Conservation (phyloP, 2,113 vertebrate species). For the Mobula hypostoma region DNA sequence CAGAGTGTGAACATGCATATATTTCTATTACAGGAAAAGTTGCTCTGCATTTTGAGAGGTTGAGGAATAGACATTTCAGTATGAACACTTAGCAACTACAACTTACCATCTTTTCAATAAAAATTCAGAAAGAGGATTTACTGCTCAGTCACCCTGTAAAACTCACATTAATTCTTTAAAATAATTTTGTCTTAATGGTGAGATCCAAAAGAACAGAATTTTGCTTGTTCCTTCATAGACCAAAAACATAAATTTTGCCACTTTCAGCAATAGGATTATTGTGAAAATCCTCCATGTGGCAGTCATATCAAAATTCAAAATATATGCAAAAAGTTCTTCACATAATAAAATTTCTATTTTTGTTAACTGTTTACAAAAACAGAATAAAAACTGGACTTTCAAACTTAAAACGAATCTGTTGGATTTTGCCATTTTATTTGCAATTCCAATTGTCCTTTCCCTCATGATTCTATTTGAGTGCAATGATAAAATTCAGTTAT, state of each 20-base stretch:
- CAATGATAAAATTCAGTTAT: not conserved
- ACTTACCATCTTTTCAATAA: not conserved
- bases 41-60: not conserved
- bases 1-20: not conserved
- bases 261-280: not conserved
- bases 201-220: not conserved
- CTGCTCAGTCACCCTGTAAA: not conserved
- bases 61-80: not conserved
- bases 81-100: not conserved
- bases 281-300: not conserved
- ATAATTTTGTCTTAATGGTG: not conserved
- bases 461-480: not conserved
- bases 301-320: not conserved
- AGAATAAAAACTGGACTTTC: not conserved
- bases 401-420: not conserved
- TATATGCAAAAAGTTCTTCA: not conserved
- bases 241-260: not conserved
- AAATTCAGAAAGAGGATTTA: not conserved
- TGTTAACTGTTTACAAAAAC: not conserved
- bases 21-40: not conserved
- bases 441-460: not conserved
- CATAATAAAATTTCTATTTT: not conserved
- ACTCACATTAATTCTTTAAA: not conserved
- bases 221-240: not conserved
- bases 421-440: not conserved